Percentiles rank a stretch among this genome's conserved stretches.
phyloP scores from a whole-genome alignment of 2,797 vertebrate genomes.

The Cuniculus paca region DNA sequence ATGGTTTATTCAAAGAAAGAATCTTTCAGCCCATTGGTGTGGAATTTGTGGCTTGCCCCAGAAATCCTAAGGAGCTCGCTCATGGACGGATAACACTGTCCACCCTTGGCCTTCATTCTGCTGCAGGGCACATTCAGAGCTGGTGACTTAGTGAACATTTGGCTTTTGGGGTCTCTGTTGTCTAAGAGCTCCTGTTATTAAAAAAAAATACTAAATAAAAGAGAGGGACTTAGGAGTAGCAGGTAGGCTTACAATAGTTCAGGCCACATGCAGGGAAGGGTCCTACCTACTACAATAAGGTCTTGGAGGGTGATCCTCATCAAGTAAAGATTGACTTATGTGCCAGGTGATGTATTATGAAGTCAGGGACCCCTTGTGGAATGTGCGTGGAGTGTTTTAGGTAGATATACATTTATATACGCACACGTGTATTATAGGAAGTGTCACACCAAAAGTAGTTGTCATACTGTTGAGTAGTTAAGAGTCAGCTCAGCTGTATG shows the following conservation, averaged over 20 bases:
- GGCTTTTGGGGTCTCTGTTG: background rate
- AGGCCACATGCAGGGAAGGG: background rate
- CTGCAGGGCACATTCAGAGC: background rate
- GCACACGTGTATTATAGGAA: background rate
- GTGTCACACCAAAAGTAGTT: background rate
- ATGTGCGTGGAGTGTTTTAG: background rate
- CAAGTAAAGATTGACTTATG: background rate
- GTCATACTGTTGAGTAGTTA: background rate
- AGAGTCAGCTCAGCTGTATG: background rate
- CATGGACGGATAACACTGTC: fast-evolving
- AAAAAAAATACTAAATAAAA: background rate
- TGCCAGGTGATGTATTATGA: background rate
- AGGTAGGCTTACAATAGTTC: background rate
- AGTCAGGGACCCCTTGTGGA: background rate
- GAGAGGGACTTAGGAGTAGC: background rate
- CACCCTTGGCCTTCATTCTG: background rate
- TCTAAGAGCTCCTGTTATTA: background rate
- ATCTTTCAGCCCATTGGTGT: background rate
- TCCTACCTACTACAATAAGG: background rate
- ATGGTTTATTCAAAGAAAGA: background rate
- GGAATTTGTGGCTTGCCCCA: background rate
- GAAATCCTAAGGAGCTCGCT: background rate
- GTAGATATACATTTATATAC: background rate
- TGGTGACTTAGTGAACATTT: background rate
- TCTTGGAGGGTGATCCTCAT: background rate